Conservation (phyloP, 2,797 vertebrate genomes). For the Lacerta bilineata region DNA sequence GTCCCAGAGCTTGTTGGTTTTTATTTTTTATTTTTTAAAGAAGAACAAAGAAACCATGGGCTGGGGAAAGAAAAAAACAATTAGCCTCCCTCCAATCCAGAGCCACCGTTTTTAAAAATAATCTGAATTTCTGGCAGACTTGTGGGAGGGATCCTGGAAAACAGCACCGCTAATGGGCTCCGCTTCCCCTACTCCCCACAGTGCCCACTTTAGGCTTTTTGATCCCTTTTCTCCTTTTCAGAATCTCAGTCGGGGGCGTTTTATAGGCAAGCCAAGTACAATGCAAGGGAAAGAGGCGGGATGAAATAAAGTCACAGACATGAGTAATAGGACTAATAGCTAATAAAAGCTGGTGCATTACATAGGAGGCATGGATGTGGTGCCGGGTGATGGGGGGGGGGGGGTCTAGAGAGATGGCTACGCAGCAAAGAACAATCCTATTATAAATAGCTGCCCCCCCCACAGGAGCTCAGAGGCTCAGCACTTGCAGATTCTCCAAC, state of each 20-base stretch:
- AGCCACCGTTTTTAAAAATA: background rate
- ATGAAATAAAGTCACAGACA: slow-evolving; percentile 4
- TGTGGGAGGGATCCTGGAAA: background rate
- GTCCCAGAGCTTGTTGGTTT: background rate
- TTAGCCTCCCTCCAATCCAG: background rate
- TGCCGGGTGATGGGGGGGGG: accelerated
- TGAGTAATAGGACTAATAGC: accelerated
- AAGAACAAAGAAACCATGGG: background rate
- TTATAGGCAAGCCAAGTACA: slow-evolving; percentile 2
- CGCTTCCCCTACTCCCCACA: too few relatives aligned
- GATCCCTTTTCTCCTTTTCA: background rate
- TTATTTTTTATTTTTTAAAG: background rate
- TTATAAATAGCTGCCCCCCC: background rate
- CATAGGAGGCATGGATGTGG: slow-evolving; percentile 1
- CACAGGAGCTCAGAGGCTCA: background rate
- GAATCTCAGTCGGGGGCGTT: background rate
- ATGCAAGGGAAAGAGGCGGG: background rate
- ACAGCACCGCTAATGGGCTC: background rate
- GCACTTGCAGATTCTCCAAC: accelerated
- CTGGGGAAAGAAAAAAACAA: background rate
- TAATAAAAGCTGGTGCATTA: background rate
- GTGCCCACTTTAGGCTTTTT: background rate
- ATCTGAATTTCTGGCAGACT: background rate
- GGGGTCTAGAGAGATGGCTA: slow-evolving; percentile 29
- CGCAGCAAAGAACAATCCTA: background rate